Evolutionary conservation across 1,140 invertebrate genomes (phyloP), one percentile per base, ranked within the genome.

Genomic region (Tetranychus cinnabarinus): DNA sequence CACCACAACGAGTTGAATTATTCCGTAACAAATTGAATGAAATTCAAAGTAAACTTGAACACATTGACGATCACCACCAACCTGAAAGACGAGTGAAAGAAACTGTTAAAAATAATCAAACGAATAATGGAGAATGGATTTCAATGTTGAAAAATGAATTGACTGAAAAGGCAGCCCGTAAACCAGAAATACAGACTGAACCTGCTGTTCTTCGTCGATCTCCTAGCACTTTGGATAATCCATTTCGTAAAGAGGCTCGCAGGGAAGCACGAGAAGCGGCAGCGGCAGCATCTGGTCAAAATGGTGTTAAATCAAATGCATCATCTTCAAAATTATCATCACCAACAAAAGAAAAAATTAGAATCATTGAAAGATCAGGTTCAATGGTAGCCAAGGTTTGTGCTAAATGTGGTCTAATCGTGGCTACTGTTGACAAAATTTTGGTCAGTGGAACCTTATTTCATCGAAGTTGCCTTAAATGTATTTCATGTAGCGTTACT

Each of bases 391-490:
- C 55, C 34, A 56, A 56, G 36, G 15, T 39, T 15, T 91, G 87
- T 70, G 83, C 86, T 71, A 87, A 88, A 73, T 92, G 88, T 73
- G 77, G 80, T 61, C 85, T 87, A 71, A 77, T 84, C 15, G 88
- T 91, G 37, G 91, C 91, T 70, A 74, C 89, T 15, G 85, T 90
- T 80, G 87, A 92, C 71, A 77, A 84, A 62, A 77, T 88, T 66
- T 84, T 78, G 68, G 83, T 86, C 5, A 86, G 90, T 75, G 85
- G 85, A 48, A 79, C 82, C 67, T 85, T 85, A 67, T 87, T 91
- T 71, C 88, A 92, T 74, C 76, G 86, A 55, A 63, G 81, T 61
- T 88, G 86, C 71, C 85, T 88, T 68, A 79, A 80, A 67, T 84
- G 80, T 70, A 80, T 84, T 72, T 84, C 83, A 71, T 85, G 82